phyloP scores from a whole-genome alignment of 2,797 vertebrate genomes.

The Megaceryle alcyon region DNA sequence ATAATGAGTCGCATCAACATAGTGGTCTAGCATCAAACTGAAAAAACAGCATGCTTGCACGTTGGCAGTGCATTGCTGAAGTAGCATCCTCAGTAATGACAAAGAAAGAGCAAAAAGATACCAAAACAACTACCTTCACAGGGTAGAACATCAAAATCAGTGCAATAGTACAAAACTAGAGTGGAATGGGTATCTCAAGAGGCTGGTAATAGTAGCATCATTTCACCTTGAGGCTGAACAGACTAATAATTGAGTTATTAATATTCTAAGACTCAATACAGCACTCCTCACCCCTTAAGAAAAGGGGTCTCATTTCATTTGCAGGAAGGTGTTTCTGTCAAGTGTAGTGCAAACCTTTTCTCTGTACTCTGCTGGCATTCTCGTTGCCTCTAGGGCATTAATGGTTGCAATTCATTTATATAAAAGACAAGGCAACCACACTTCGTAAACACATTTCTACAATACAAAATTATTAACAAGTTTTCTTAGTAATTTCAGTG shows the following conservation, averaged over 20 bases:
- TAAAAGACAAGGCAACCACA: not conserved
- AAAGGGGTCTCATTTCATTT: not conserved
- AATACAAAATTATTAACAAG: not conserved
- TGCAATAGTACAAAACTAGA: not conserved
- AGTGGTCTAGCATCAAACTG: not conserved
- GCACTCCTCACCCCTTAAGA: not conserved
- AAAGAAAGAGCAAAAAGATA: not conserved
- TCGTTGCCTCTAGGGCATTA: not conserved
- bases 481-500: not conserved
- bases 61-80: not conserved
- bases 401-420: not conserved
- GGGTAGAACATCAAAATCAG: not conserved
- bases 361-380: not conserved
- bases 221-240: not conserved
- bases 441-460: not conserved
- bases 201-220: not conserved
- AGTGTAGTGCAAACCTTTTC: not conserved
- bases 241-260: not conserved
- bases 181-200: not conserved
- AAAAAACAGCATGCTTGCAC: not conserved
- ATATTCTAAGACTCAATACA: not conserved
- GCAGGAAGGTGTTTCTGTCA: not conserved
- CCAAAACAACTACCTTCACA: not conserved
- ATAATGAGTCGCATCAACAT: not conserved
- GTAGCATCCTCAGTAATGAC: not conserved